These are phyloP conservation scores for Anas platyrhynchos DNA, from an alignment of 2,113 vertebrate genomes.

Conservation along the genomic window DNA sequence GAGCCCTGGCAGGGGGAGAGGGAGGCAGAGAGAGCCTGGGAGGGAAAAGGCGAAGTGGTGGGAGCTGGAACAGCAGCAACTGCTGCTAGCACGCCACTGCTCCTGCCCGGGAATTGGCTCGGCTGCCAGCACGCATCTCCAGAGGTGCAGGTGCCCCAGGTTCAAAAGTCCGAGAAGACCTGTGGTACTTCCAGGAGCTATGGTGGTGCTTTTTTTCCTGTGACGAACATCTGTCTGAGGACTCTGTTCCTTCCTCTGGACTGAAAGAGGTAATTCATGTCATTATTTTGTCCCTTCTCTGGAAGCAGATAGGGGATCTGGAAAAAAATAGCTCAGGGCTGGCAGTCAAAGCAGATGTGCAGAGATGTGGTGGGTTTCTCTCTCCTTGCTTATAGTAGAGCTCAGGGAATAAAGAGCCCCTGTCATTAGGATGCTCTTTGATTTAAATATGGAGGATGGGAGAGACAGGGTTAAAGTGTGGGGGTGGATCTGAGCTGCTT, in stretches of 20 bases:
- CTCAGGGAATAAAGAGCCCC: background rate
- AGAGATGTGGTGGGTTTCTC: background rate
- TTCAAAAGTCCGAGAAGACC: background rate
- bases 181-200: background rate
- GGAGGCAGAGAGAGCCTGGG: constrained; percentile 44
- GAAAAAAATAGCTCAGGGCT: background rate
- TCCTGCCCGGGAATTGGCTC: background rate
- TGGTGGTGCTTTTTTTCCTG: background rate
- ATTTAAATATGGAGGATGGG: background rate
- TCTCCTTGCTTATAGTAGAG: background rate
- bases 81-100: background rate
- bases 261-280: constrained; percentile 61
- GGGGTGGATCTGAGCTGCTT: constrained; percentile 27
- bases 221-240: background rate
- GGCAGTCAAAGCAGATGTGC: background rate
- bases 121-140: background rate
- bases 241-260: background rate
- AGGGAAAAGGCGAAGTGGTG: constrained; percentile 36
- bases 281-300: background rate
- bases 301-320: background rate
- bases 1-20: constrained; percentile 45
- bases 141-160: background rate
- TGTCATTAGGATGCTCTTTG: background rate
- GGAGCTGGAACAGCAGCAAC: constrained; percentile 55
- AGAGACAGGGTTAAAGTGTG: constrained; percentile 34